Percentiles rank a stretch among this genome's conserved stretches.
phyloP scores from a whole-genome alignment of 2,113 vertebrate species.

The Pavo muticus region DNA sequence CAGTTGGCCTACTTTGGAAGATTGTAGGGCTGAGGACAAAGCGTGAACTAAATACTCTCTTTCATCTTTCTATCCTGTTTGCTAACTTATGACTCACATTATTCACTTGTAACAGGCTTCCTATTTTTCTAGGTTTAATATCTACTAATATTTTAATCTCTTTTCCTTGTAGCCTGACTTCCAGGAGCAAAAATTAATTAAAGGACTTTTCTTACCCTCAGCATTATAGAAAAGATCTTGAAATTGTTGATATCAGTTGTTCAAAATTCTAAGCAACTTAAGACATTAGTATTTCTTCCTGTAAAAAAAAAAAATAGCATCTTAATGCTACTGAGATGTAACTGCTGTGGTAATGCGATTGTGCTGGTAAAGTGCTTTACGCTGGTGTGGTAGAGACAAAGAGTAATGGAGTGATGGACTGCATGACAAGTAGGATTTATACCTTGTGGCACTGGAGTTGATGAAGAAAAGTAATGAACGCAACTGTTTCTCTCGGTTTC shows the following conservation, averaged over 20 bases:
- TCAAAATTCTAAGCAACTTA: not conserved
- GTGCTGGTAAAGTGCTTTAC: not conserved
- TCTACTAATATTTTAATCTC: not conserved
- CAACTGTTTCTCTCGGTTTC: not conserved
- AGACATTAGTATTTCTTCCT: not conserved
- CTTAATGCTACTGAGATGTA: not conserved
- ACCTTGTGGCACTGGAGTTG: not conserved
- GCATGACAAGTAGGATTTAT: not conserved
- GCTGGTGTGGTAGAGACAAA: not conserved
- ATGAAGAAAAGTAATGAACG: not conserved
- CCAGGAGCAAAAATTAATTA: constrained; percentile 15
- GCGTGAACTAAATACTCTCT: not conserved
- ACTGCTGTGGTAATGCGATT: not conserved
- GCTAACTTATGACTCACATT: not conserved
- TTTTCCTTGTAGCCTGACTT: not conserved
- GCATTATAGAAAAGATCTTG: not conserved
- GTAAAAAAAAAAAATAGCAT: not conserved
- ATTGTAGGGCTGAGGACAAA: not conserved
- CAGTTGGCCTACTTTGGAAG: constrained; percentile 21
- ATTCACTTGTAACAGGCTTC: not conserved
- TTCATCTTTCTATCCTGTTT: not conserved
- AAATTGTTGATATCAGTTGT: not conserved
- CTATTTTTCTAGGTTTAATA: not conserved
- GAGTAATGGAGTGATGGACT: not conserved
- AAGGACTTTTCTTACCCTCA: not conserved